These are phyloP conservation scores for Perdix hodgsoniae DNA, from an alignment of 2,797 vertebrate genomes.

Conservation along the genomic window DNA sequence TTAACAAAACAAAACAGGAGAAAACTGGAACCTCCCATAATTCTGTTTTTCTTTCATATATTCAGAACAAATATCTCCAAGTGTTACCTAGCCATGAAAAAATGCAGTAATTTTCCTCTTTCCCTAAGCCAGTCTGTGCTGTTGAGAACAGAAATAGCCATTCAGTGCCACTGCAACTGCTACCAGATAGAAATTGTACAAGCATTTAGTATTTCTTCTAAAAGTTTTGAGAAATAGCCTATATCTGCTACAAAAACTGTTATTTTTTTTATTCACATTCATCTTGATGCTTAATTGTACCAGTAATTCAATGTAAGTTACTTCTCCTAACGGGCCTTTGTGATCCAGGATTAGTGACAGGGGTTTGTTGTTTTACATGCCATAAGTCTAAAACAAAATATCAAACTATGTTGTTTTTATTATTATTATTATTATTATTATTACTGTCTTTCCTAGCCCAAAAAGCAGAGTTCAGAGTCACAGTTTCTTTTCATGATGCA, in stretches of 20 bases:
- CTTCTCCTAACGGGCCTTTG: background rate
- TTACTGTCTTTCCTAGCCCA: background rate
- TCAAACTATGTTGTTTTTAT: fast-evolving
- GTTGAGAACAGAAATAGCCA: background rate
- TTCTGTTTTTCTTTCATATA: background rate
- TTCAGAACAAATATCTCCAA: background rate
- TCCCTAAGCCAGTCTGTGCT: background rate
- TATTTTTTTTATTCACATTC: background rate
- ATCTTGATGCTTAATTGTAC: background rate
- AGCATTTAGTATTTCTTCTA: background rate
- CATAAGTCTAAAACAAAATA: background rate
- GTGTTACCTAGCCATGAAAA: background rate
- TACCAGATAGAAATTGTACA: background rate
- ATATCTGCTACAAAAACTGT: background rate
- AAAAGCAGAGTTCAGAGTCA: background rate
- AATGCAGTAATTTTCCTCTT: background rate
- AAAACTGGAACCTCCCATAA: background rate
- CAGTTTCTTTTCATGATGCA: background rate
- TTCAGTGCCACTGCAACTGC: background rate
- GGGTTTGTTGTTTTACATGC: background rate
- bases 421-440: background rate
- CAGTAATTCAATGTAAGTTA: background rate
- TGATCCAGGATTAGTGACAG: background rate
- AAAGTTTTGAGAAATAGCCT: background rate
- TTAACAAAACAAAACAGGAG: background rate